Conservation (phyloP, 2,888 invertebrate species). For the Pachycephus smyrnensis region DNA sequence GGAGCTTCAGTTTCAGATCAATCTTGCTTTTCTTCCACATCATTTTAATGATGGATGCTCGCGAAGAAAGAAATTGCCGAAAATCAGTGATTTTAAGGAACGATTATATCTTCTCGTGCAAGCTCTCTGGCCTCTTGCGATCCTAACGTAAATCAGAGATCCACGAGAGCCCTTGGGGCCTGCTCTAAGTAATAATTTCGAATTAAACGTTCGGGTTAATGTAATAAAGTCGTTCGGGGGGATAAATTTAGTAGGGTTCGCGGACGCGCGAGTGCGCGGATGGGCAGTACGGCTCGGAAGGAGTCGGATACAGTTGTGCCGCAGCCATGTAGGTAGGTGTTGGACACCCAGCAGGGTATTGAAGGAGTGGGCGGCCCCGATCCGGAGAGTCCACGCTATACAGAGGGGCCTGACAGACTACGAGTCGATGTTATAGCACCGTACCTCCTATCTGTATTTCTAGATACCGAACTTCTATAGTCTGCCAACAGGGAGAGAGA, state of each 20-base stretch:
- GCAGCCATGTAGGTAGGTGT: constrained; percentile 62
- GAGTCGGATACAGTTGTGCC: constrained; percentile 49
- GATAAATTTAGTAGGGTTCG: constrained; percentile 60
- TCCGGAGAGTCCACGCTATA: constrained; percentile 37
- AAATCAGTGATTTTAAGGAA: neutral
- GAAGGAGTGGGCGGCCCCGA: constrained; percentile 57
- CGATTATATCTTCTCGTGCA: neutral
- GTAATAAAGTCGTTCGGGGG: constrained; percentile 62
- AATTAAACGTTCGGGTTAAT: constrained; percentile 61
- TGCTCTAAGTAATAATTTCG: constrained; percentile 59
- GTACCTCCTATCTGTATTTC: constrained; percentile 54
- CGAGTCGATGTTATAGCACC: constrained; percentile 45
- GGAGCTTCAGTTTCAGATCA: neutral
- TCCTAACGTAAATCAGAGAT: neutral
- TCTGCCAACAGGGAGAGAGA: neutral
- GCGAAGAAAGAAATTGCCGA: neutral
- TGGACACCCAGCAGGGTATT: constrained; percentile 64
- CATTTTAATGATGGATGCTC: neutral
- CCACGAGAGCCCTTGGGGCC: neutral
- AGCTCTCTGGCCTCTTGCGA: neutral
- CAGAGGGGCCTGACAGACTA: constrained; percentile 41
- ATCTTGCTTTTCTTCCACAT: neutral
- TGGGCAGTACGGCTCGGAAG: neutral
- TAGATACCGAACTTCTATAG: constrained; percentile 42
- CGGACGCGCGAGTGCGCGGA: constrained; percentile 35